phyloP scores from a whole-genome alignment of 2,888 invertebrate species.

The Acleris literana region DNA sequence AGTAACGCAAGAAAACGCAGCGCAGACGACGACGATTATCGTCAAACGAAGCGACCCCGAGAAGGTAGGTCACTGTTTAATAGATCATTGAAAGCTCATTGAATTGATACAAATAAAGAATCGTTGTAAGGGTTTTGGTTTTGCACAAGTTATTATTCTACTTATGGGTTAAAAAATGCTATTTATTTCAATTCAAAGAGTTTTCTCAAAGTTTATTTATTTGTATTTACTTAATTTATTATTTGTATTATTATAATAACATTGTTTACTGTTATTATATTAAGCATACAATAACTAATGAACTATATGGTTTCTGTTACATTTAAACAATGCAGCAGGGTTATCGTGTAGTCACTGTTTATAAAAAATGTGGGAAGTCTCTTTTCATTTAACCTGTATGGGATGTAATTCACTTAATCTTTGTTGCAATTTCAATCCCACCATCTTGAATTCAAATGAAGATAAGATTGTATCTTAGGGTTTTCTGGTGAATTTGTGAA shows the following conservation, averaged over 20 bases:
- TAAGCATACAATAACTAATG: constrained; percentile 9
- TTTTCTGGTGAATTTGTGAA: constrained; percentile 31
- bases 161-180: background rate
- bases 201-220: constrained; percentile 44
- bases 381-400: constrained; percentile 18
- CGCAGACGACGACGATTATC: constrained; percentile 65
- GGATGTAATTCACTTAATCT: constrained; percentile 34
- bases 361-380: constrained; percentile 42
- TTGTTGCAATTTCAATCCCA: constrained; percentile 70
- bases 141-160: too few species aligned
- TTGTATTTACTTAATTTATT: constrained; percentile 13
- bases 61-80: constrained; percentile 67
- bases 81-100: constrained; percentile 55
- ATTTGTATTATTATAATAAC: constrained; percentile 11
- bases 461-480: background rate
- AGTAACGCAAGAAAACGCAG: constrained; percentile 68
- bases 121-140: background rate
- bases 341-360: constrained; percentile 38
- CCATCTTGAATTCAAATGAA: background rate
- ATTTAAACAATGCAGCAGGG: constrained; percentile 49
- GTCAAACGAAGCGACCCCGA: constrained; percentile 69
- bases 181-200: constrained; percentile 39
- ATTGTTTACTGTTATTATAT: constrained; percentile 12
- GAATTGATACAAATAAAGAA: constrained; percentile 43
- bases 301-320: constrained; percentile 18